Conservation (phyloP, 2,113 vertebrate species). For the Podarcis cretensis region DNA sequence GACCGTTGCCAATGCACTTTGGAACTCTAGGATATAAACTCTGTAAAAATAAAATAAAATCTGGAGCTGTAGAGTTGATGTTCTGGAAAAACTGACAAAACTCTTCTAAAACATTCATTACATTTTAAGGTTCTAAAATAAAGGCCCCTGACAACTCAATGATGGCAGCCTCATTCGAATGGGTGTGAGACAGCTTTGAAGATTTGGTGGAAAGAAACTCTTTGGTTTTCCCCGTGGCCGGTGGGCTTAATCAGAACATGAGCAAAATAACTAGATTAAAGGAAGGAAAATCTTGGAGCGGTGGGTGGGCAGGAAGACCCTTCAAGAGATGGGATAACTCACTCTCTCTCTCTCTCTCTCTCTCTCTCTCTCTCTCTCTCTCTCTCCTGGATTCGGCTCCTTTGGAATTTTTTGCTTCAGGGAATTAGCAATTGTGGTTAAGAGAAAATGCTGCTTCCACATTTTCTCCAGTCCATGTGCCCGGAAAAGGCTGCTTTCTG, state of each 20-base stretch:
- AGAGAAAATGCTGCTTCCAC: neutral
- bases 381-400: neutral
- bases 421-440: neutral
- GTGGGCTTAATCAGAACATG: neutral
- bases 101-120: neutral
- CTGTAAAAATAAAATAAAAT: neutral
- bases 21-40: neutral
- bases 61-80: accelerated
- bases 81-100: neutral
- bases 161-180: neutral
- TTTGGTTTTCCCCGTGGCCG: neutral
- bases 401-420: neutral
- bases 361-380: no score
- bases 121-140: neutral
- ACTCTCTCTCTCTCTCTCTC: neutral
- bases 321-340: neutral
- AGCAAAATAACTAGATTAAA: neutral
- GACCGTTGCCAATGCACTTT: neutral
- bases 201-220: neutral
- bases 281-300: neutral
- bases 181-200: neutral
- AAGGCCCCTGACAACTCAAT: neutral
- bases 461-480: neutral
- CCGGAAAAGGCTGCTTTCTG: neutral
- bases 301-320: neutral